These are phyloP conservation scores for Pteropus rufus DNA, from an alignment of 2,797 vertebrate species.

Conservation along the genomic window DNA sequence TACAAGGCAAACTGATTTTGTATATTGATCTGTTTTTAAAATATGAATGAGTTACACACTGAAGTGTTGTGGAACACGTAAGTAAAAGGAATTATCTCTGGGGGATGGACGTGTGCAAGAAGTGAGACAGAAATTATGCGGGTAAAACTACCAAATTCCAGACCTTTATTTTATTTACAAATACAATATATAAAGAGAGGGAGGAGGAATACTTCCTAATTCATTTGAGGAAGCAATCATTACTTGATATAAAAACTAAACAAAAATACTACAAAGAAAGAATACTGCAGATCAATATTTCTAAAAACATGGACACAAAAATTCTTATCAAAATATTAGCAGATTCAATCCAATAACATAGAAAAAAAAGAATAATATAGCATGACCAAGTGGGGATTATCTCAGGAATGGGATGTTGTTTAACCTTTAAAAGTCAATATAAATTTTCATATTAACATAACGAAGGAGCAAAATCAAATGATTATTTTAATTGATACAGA, in stretches of 20 bases:
- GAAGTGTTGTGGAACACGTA: constrained; percentile 57
- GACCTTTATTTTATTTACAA: not conserved
- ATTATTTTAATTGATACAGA: not conserved
- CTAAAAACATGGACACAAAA: not conserved
- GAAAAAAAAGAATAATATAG: not conserved
- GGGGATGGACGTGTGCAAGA: rapidly evolving
- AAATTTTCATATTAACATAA: not conserved
- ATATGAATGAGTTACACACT: constrained; percentile 43
- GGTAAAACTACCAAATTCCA: not conserved
- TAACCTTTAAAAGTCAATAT: not conserved
- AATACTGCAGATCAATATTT: not conserved
- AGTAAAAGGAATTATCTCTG: constrained; percentile 42
- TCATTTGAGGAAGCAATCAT: not conserved
- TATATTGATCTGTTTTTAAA: constrained; percentile 61
- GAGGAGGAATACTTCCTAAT: not conserved
- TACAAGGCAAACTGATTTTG: constrained; percentile 63
- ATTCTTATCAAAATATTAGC: not conserved
- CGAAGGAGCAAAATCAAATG: not conserved
- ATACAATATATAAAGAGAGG: not conserved
- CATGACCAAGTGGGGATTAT: not conserved
- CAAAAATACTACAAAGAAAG: not conserved
- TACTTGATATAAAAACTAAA: not conserved
- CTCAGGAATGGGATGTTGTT: not conserved
- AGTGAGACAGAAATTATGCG: not conserved
- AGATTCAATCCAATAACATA: not conserved